These are phyloP conservation scores for Phymorhynchus buccinoides DNA, from an alignment of 1,140 invertebrate species.

Conservation along the genomic window DNA sequence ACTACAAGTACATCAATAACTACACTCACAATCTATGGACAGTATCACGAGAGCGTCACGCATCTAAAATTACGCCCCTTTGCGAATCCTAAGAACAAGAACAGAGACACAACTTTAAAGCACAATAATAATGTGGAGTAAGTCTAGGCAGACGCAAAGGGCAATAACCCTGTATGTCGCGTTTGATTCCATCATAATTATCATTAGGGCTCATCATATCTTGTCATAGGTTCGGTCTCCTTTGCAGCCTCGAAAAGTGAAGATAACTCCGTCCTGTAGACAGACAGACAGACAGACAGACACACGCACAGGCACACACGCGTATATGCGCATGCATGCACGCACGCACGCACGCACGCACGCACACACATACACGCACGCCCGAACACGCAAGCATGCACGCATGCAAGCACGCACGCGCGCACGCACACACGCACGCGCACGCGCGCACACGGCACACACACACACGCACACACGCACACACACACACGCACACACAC, in stretches of 20 bases:
- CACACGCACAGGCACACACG: neutral
- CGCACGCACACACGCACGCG: neutral
- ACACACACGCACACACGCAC: slow-evolving; percentile 2
- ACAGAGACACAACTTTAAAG: too few species aligned
- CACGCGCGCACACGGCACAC: neutral
- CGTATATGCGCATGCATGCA: neutral
- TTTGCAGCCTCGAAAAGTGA: neutral
- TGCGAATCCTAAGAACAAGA: too few species aligned
- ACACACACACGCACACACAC: neutral
- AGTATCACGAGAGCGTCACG: too few species aligned
- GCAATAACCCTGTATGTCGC: too few species aligned
- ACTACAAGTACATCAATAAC: too few species aligned
- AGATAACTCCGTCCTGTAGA: neutral
- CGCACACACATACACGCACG: neutral
- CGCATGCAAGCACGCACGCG: neutral
- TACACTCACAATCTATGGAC: too few species aligned
- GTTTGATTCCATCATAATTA: too few species aligned
- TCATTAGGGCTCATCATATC: too few species aligned
- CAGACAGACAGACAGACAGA: neutral
- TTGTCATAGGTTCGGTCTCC: neutral
- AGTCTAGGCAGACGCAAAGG: too few species aligned
- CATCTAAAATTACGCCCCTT: too few species aligned
- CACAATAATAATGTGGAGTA: too few species aligned
- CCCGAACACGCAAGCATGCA: slow-evolving; percentile 5
- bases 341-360: neutral